Base-by-base conservation (phyloP, 2,888 invertebrate species). In the Chorisops tibialis region DNA sequence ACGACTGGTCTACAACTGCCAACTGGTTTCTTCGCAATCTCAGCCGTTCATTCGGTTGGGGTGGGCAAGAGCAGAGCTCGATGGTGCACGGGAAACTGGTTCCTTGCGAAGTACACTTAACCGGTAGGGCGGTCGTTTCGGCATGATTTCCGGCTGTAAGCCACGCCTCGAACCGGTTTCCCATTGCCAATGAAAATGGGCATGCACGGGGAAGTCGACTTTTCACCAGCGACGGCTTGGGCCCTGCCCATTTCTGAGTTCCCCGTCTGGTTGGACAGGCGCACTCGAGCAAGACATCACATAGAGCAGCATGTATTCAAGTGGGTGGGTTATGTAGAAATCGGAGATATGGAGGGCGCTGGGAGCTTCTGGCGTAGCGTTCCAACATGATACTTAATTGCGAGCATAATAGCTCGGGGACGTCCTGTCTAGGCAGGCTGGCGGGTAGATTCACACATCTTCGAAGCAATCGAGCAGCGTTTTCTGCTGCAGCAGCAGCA, bases 1-100 rank as follows among this genome's bases (percentile, higher is more conserved):
- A 78, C 73, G 77, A 76, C 78, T 77, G 73, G 74, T 75, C 71
- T 72, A 74, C 74, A 76, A 77, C 75, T 77, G 72, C 75, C 73
- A 64, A 62, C 63, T 63, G 62, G 60, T 63, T 63, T 63, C 24
- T 12, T 30, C 18, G 30, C 47, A 63, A 65, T 63, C 61, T 65
- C 60, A 38, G 56, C 60, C 65, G 56, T 16, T 50, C 39, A 11
- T 18, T 35, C 59, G 47, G 18, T 24, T 18, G 50, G 24, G 47
- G 59, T 22, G 47, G 48, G 49, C 21, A n/a, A n/a, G n/a, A 14
- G 59, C 48, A 49, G 50, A 60, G 16, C 22, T 41, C 30, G 24
- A 38, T 3, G 49, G 37, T 6, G 14, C 59, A 48, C 41, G 1
- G 14, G 1, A 38, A 59, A 59, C 59, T n/a, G 59, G 59, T 39